Base-by-base conservation (phyloP, 2,113 vertebrate species). In the Abramis brama region DNA sequence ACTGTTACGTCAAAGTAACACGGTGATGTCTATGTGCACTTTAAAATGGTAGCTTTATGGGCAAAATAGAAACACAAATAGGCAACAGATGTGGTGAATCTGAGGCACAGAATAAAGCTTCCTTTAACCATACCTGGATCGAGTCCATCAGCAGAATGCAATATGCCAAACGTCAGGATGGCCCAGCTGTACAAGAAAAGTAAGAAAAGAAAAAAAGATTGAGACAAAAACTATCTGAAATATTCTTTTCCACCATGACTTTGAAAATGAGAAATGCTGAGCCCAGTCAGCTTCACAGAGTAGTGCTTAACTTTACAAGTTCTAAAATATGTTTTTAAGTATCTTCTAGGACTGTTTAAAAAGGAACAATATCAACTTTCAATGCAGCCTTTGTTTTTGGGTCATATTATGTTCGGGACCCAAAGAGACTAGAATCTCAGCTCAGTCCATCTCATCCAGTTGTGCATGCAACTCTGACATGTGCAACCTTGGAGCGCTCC, bases 11-110 rank as follows among this genome's bases (percentile, higher is more conserved):
- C 33, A 57, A 30, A 79, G 82, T 33, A 68, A 60, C 39, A 73
- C 10, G 39, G 25, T 30, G 60, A n/a, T 70, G 25, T 23, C 39
- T 74, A 19, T 30, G 33, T 82, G 74, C 55, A 17, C 8, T 76
- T 79, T 50, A 85, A 83, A 84, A 87, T 86, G 76, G 87, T 90
- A 87, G 84, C 87, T 82, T 86, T 78, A 79, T 78, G 47, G 70
- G 78, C 15, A 52, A 57, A 30, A 86, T 85, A 59, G 81, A 55
- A 82, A 87, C 60, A 87, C 60, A 10, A 45, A 91, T 89, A 76
- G 60, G 81, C 79, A 90, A 83, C 90, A 91, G 89, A 91, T 91
- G 90, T 91, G 80, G 60, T 55, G 62, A 85, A 88, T 89, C 80
- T 85, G 82, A 71, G 78, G 86, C 85, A 88, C 70, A 83, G 82